These are phyloP conservation scores for Mimachlamys varia DNA, from an alignment of 2,888 invertebrate genomes.

Conservation along the genomic window DNA sequence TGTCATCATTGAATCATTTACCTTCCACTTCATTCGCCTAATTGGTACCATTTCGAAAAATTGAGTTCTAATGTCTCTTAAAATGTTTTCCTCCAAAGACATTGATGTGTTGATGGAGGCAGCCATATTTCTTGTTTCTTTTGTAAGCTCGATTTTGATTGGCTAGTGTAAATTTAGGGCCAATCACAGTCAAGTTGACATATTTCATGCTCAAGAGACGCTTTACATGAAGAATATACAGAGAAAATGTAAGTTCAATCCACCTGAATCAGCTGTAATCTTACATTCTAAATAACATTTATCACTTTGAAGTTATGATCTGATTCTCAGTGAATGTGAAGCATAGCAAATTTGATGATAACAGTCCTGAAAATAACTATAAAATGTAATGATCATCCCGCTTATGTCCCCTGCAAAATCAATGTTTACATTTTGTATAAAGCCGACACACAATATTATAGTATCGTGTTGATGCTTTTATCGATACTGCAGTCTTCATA, in stretches of 20 bases:
- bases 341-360: not conserved
- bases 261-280: constrained; percentile 28
- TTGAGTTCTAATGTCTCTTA: constrained; percentile 67
- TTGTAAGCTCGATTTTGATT: constrained; percentile 53
- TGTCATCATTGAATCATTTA: constrained; percentile 41
- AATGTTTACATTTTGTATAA: constrained; percentile 18
- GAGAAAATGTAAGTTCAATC: constrained; percentile 47
- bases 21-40: constrained; percentile 73
- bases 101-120: constrained; percentile 60
- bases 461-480: no score
- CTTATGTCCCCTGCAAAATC: not conserved
- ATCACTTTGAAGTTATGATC: not conserved
- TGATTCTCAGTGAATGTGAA: not conserved
- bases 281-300: not conserved
- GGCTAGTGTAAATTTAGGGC: constrained; percentile 42
- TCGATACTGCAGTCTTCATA: no score
- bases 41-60: constrained; percentile 77
- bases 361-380: not conserved
- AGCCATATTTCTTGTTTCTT: constrained; percentile 63
- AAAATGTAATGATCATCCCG: not conserved
- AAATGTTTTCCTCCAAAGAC: constrained; percentile 51
- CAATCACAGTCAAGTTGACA: constrained; percentile 47
- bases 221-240: constrained; percentile 28
- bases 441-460: not conserved
- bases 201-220: constrained; percentile 37